Evolutionary conservation across 2,888 invertebrate species (phyloP), one percentile per base, ranked within the genome.

Genomic region (Colostygia pectinataria): DNA sequence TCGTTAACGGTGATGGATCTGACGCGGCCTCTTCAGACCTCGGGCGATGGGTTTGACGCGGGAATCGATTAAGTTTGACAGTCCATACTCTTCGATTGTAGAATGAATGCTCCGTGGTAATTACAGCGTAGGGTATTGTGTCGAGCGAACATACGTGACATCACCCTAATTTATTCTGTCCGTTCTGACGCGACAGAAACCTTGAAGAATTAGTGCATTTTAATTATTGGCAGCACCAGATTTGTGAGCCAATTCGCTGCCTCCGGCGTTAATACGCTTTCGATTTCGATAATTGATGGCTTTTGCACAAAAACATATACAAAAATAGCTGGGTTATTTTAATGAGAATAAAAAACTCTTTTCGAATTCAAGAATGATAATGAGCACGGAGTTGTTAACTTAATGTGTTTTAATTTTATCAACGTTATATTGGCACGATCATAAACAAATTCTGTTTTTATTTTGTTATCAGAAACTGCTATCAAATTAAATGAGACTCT

Each of bases 61-160:
- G 64, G 75, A 80, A 83, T 86, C 84, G 85, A 87, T 89, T 86
- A 82, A 72, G 72, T 83, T 82, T 77, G 85, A 82, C 82, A 80
- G 82, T 79, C 68, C 56, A 53, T 77, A 77, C 75, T 72, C 69
- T 75, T 63, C 68, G 75, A 81, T 79, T 84, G 77, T 77, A 67
- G 70, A 67, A 69, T 61, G 72, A 73, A 77, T 74, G 74, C 76
- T 74, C 66, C 72, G 66, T 65, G 68, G 63, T 86, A 83, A 88
- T 85, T 83, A 83, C 72, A 66, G 56, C 53, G 61, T 61, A 57
- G 73, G 66, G 71, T 76, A 72, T 74, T 74, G 71, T 67, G 65
- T 67, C 52, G 70, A 65, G 62, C 57, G 63, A 66, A 67, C 68
- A 66, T 67, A 70, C 77, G 72, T 80, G 82, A 82, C 82, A 79